Evolutionary conservation across 2,888 invertebrate genomes (phyloP), one percentile per base, ranked within the genome.

Genomic region (Drosophila rubida): DNA sequence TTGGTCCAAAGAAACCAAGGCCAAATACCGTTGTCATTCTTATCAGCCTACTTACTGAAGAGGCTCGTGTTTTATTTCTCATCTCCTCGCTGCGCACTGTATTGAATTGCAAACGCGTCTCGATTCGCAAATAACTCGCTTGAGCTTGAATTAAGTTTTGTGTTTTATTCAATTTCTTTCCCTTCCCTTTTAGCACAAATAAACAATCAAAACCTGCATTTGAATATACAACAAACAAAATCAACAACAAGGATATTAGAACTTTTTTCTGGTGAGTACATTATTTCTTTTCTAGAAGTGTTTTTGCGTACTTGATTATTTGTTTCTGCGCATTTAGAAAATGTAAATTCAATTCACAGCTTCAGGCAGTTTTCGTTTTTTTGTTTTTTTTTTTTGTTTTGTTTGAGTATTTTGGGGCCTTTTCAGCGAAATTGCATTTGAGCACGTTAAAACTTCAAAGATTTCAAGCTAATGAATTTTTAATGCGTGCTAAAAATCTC

Each of bases 391-490:
- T 25, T 22, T 8, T 23, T 45, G 9, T n/a, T n/a, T n/a, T n/a
- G n/a, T n/a, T n/a, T n/a, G n/a, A n/a, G n/a, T n/a, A n/a, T n/a
- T n/a, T n/a, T 45, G 13, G n/a, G 23, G 6, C 16, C 11, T 32
- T 27, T 13, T 7, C 13, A n/a, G 35, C 0, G 9, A 53, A 62
- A 74, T 65, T 62, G 48, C 46, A 53, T 65, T 65, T 55, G 32
- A n/a, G 2, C 16, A 48, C 57, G 54, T 55, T 62, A 53, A 25
- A 48, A 54, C 48, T 53, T 42, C 27, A 69, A 64, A 78, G 46
- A 32, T 46, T 23, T 49, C 27, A 42, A 63, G 64, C 55, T 69
- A 71, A 69, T 83, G 75, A 63, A 80, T 77, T 77, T 77, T 80
- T 82, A 86, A 86, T 65, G 80, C 49, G 50, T 30, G 32, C 55